Percentiles rank a stretch among this genome's conserved stretches.
Evolutionary conservation across 2,113 vertebrate genomes (phyloP).

Genomic region (Dunckerocampus dactyliophorus): DNA sequence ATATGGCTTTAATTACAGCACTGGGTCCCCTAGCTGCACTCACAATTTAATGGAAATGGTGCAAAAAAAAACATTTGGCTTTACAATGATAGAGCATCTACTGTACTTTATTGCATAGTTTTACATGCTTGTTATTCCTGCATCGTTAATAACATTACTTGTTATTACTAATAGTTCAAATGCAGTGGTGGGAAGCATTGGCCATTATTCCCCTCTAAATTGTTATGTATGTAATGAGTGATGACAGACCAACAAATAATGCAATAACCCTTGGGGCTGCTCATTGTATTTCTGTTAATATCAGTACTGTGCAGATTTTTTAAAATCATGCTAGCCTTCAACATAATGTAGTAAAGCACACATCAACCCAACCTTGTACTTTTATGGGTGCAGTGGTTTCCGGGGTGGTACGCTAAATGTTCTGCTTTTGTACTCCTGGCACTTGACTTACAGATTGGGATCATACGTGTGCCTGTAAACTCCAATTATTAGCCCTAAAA

Average conservation of each 20-base stretch:
- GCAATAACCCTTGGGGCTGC: conserved; percentile 17
- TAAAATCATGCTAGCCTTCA: no score
- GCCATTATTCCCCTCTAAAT: conserved; percentile 8
- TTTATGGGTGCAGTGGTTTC: no score
- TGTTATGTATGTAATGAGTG: conserved; percentile 18
- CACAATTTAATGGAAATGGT: conserved; percentile 26
- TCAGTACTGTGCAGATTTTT: no score
- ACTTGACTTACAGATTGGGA: no score
- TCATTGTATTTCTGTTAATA: neutral
- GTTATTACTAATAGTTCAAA: neutral
- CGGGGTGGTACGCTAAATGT: no score
- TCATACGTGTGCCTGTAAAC: no score
- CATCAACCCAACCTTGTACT: no score
- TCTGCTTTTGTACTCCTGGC: no score
- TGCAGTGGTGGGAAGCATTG: neutral
- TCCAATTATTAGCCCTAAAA: no score
- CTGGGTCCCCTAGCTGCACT: conserved; percentile 19
- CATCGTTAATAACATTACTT: neutral
- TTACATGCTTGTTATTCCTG: neutral
- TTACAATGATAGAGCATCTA: conserved; percentile 12
- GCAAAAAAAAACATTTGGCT: conserved; percentile 5
- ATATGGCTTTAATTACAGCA: conserved; percentile 48
- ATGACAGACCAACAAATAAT: conserved; percentile 13
- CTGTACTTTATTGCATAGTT: conserved; percentile 24
- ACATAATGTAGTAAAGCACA: no score